Percentiles rank a stretch among this genome's conserved stretches.
phyloP scores from a whole-genome alignment of 1,140 invertebrate species.

The Atta texana region DNA sequence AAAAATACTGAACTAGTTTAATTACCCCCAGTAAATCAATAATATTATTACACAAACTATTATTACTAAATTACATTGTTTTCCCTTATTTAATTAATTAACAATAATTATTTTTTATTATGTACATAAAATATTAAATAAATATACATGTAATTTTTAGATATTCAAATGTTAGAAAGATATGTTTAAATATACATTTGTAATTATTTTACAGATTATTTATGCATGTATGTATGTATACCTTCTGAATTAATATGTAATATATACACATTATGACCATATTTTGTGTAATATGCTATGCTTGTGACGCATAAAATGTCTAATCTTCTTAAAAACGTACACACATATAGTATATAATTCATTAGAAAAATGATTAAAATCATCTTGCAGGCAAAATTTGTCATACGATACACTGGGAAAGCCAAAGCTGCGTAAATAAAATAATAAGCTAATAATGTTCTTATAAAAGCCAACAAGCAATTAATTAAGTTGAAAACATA shows the following conservation, averaged over 20 bases:
- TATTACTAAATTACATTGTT: background rate
- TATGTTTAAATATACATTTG: background rate
- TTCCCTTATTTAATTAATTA: background rate
- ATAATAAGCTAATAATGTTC: constrained; percentile 20
- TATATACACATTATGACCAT: background rate
- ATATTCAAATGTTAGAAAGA: background rate
- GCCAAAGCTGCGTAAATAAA: constrained; percentile 19
- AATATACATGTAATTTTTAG: background rate
- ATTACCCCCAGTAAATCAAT: background rate
- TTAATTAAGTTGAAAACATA: constrained; percentile 52
- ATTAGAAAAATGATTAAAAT: constrained; percentile 6
- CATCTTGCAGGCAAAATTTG: constrained; percentile 13
- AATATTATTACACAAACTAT: background rate
- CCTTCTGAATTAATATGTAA: background rate
- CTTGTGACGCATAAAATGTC: background rate
- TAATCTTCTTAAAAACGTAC: background rate
- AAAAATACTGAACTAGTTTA: constrained; percentile 11
- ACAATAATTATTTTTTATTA: background rate
- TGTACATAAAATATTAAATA: background rate
- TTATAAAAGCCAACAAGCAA: constrained; percentile 21
- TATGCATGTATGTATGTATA: background rate
- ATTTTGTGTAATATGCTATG: background rate
- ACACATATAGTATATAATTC: background rate
- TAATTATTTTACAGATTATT: constrained; percentile 1
- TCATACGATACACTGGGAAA: background rate